Evolutionary conservation across 2,113 vertebrate species (phyloP).

Genomic region (Rissa tridactyla): DNA sequence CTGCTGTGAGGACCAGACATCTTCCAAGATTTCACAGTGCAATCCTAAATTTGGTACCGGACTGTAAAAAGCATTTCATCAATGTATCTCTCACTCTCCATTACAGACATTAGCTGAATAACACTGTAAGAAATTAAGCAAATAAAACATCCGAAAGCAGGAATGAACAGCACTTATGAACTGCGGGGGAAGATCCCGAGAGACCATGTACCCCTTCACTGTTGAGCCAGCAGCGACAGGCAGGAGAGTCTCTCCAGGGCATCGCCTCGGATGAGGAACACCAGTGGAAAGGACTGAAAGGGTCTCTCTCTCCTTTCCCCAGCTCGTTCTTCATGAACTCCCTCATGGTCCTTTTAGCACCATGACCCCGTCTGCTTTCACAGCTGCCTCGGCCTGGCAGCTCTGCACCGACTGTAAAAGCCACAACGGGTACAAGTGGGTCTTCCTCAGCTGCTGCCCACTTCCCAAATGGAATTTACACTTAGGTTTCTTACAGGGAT

Average conservation of each 20-base stretch:
- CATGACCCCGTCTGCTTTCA: background rate
- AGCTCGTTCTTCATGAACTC: background rate
- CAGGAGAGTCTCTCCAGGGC: background rate
- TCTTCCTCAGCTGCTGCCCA: slow-evolving; percentile 51
- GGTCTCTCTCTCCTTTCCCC: background rate
- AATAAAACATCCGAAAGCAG: background rate
- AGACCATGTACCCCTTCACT: background rate
- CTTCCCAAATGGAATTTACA: slow-evolving; percentile 63
- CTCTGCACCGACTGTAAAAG: background rate
- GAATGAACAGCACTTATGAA: background rate
- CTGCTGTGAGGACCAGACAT: background rate
- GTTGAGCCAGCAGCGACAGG: background rate
- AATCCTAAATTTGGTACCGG: background rate
- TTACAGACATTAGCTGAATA: background rate
- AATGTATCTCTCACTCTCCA: background rate
- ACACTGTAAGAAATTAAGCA: background rate
- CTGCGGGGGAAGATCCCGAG: background rate
- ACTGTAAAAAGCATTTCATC: background rate
- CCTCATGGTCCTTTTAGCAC: background rate
- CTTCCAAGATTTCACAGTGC: background rate
- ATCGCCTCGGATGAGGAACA: rapidly evolving
- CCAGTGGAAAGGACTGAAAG: background rate
- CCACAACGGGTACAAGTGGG: background rate
- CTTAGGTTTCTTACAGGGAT: slow-evolving; percentile 23
- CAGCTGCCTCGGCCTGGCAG: background rate